These are phyloP conservation scores for Drosophila anceps DNA, from an alignment of 2,888 invertebrate genomes.

Conservation along the genomic window DNA sequence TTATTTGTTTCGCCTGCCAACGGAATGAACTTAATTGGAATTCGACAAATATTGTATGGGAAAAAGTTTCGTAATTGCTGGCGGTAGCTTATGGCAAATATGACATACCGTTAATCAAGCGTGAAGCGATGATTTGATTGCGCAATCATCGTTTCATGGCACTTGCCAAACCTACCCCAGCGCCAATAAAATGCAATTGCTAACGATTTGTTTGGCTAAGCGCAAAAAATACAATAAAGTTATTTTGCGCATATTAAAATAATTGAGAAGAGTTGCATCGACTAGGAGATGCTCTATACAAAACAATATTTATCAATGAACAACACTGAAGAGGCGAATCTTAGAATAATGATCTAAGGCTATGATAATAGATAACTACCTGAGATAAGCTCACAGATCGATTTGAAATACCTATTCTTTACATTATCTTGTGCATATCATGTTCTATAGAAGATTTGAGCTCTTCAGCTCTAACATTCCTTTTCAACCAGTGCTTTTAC, in stretches of 20 bases:
- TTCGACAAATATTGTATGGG: slow-evolving; percentile 28
- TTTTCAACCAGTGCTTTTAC: not conserved
- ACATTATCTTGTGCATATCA: not conserved
- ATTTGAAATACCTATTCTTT: not conserved
- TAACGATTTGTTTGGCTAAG: slow-evolving; percentile 74
- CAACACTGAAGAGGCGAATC: no score
- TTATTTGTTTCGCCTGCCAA: slow-evolving; percentile 25
- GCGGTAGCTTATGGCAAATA: slow-evolving; percentile 48
- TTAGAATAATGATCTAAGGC: no score
- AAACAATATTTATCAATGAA: not conserved
- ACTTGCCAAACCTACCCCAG: not conserved
- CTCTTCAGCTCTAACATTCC: not conserved
- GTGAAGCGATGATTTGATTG: slow-evolving; percentile 74
- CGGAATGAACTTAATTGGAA: slow-evolving; percentile 21
- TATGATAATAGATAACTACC: no score
- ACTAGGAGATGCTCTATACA: not conserved
- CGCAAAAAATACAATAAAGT: slow-evolving; percentile 49
- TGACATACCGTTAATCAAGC: slow-evolving; percentile 70
- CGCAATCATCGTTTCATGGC: slow-evolving; percentile 43
- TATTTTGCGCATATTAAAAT: slow-evolving; percentile 8
- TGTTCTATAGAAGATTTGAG: not conserved
- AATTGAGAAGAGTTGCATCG: not conserved
- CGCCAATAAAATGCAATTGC: slow-evolving; percentile 47
- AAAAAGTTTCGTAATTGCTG: slow-evolving; percentile 50
- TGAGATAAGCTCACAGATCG: no score